A percentile compares a stretch with the other conserved stretches of the same genome.
Conservation (phyloP, 2,797 vertebrate genomes). For the Acestrorhynchus altus region DNA sequence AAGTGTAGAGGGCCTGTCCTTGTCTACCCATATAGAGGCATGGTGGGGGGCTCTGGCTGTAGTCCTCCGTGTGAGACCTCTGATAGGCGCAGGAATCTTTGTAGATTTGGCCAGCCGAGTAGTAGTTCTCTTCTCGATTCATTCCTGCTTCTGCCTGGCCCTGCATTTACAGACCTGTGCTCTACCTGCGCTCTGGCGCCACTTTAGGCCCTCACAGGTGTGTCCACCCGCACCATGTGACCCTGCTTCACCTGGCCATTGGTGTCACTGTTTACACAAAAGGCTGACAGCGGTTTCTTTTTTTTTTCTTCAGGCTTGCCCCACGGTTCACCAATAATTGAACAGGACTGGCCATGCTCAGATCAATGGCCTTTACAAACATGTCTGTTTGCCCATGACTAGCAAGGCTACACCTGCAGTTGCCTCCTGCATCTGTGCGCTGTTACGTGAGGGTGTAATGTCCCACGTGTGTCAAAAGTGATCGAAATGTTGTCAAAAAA, state of each 20-base stretch:
- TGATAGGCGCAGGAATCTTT: constrained; percentile 94
- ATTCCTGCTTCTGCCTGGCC: constrained; percentile 78
- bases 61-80: constrained; percentile 85
- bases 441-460: not conserved
- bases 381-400: constrained; percentile 68
- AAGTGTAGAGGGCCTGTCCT: constrained; percentile 82
- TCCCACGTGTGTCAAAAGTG: not conserved
- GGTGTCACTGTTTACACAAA: constrained; percentile 77
- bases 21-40: constrained; percentile 94
- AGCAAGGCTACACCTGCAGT: constrained; percentile 69
- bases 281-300: constrained; percentile 63
- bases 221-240: constrained; percentile 82
- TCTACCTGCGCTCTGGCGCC: constrained; percentile 72
- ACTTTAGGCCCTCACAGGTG: constrained; percentile 77
- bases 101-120: constrained; percentile 86
- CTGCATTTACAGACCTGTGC: constrained; percentile 64
- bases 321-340: constrained; percentile 68
- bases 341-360: constrained; percentile 67
- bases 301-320: constrained; percentile 54
- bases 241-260: constrained; percentile 71
- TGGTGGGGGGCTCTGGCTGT: constrained; percentile 87
- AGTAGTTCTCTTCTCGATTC: constrained; percentile 93
- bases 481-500: not conserved
- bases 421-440: constrained; percentile 29
- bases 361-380: constrained; percentile 79